Evolutionary conservation across 2,797 vertebrate genomes (phyloP), one percentile per base, ranked within the genome.

Genomic region (Gallinago stenura): DNA sequence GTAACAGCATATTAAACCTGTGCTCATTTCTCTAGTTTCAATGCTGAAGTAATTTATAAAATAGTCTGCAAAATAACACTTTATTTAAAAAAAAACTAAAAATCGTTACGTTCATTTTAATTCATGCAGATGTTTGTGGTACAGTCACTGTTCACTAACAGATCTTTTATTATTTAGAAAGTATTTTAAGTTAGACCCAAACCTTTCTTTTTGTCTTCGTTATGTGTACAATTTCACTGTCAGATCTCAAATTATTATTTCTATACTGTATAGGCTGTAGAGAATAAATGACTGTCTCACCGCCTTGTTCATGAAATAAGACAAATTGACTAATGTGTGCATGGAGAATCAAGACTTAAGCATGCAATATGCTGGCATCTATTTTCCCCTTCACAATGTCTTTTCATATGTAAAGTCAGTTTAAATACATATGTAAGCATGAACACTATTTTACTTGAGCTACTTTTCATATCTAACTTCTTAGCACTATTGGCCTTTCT

Each of bases 341-440:
- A 4, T 24, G n/a, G 65, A 86, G 24, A 78, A 70, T 46, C 31
- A 60, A 82, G 28, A 43, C 28, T n/a, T 68, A n/a, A 43, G 19
- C 8, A 65, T 15, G 14, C n/a, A 65, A 75, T n/a, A 37, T 10
- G 22, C 18, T 31, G 43, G 15, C 10, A 46, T 57, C 46, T 80
- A 10, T 77, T 64, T 65, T 46, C 18, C 22, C 17, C 15, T 81
- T 54, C 41, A 26, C 37, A 33, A 10, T 17, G 9, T 41, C 26
- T 54, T 79, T 50, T 58, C 26, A 37, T 50, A 51, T 58, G 64
- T 73, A 16, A 84, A 77, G n/a, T 58, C 43, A 54, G 21, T 87
- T 82, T 69, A 87, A 95, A 92, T 24, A 71, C 0, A 0, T 26
- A 22, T 20, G 10, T 37, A 50, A 72, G 16, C 0, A 0, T 31